These are phyloP conservation scores for Carpatolechia fugitivella DNA, from an alignment of 2,888 invertebrate genomes.

Conservation along the genomic window DNA sequence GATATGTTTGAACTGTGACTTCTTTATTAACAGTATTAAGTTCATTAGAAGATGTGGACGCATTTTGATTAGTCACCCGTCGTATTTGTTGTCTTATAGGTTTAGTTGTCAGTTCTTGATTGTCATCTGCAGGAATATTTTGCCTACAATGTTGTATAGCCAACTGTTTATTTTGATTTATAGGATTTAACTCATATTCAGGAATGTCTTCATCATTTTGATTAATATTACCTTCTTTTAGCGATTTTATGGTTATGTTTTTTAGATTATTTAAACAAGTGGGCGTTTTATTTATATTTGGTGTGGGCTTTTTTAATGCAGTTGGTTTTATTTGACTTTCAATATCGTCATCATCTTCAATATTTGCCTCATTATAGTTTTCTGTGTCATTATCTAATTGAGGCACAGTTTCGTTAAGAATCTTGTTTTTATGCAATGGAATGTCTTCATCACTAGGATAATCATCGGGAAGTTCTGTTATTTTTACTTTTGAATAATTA, in stretches of 20 bases:
- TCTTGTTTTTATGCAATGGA: slow-evolving; percentile 5
- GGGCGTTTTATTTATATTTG: slow-evolving; percentile 26
- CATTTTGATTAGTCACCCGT: slow-evolving; percentile 34
- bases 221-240: slow-evolving; percentile 26
- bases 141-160: slow-evolving; percentile 41
- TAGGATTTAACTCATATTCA: slow-evolving; percentile 23
- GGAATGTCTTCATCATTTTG: slow-evolving; percentile 20
- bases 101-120: slow-evolving; percentile 23
- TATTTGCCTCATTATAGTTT: slow-evolving; percentile 25
- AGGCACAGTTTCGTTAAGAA: not conserved
- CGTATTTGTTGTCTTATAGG: slow-evolving; percentile 22
- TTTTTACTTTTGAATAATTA: slow-evolving; percentile 26
- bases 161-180: slow-evolving; percentile 37
- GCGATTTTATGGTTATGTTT: slow-evolving; percentile 45
- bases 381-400: slow-evolving; percentile 21
- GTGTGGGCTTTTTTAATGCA: slow-evolving; percentile 33
- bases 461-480: slow-evolving; percentile 28
- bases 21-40: slow-evolving; percentile 59
- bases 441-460: slow-evolving; percentile 37
- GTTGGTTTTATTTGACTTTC: slow-evolving; percentile 42
- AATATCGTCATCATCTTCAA: slow-evolving; percentile 32
- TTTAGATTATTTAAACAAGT: slow-evolving; percentile 42
- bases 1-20: slow-evolving; percentile 65
- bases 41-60: slow-evolving; percentile 43
- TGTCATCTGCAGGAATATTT: slow-evolving; percentile 27